phyloP scores from a whole-genome alignment of 2,797 vertebrate genomes.

The Lophius americanus region DNA sequence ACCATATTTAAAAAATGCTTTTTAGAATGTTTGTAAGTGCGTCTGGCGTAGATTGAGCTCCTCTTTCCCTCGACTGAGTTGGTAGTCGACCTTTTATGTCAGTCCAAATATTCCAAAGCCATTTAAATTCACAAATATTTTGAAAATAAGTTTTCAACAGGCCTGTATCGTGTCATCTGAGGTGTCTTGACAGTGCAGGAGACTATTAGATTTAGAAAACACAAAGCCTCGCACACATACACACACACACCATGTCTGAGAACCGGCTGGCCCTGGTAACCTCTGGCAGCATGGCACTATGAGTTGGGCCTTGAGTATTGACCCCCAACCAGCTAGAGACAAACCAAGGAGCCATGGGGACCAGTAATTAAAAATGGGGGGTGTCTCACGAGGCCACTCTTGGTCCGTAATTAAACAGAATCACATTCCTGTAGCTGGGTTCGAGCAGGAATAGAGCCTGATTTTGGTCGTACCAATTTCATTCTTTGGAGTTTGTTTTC shows the following conservation, averaged over 20 bases:
- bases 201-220: conserved; percentile 49
- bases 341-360: conserved; percentile 57
- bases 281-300: conserved; percentile 76
- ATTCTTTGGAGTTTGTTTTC: conserved; percentile 68
- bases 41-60: conserved; percentile 30
- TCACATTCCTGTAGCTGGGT: conserved; percentile 82
- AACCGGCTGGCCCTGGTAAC: conserved; percentile 79
- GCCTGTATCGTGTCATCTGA: conserved; percentile 32
- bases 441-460: conserved; percentile 36
- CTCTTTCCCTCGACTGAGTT: conserved; percentile 20
- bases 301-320: conserved; percentile 66
- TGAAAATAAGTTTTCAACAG: conserved; percentile 31
- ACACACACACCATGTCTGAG: conserved; percentile 66
- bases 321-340: conserved; percentile 79
- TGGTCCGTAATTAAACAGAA: conserved; percentile 86
- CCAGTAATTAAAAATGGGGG: conserved; percentile 77
- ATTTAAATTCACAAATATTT: conserved; percentile 58
- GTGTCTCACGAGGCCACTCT: conserved; percentile 70
- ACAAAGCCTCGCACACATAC: conserved; percentile 14
- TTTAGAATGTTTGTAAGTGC: conserved; percentile 40
- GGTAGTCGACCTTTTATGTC: conserved; percentile 51
- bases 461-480: conserved; percentile 28
- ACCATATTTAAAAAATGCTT: conserved; percentile 35
- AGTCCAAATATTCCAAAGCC: conserved; percentile 42
- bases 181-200: conserved; percentile 22